Base-by-base conservation (phyloP, 1,140 invertebrate species). In the Metopolophium dirhodum region DNA sequence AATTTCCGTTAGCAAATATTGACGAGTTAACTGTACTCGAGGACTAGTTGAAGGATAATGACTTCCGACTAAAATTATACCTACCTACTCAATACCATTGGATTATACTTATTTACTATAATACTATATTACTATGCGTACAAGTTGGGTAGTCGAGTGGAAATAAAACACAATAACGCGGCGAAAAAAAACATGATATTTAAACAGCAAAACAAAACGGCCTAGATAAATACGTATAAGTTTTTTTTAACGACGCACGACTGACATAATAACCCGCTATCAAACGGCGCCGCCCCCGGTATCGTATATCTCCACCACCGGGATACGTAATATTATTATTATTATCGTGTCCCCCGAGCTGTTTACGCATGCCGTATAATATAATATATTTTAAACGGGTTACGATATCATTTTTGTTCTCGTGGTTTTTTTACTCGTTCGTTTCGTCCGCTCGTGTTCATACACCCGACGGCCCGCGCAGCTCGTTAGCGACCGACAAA, bases 401-500 rank as follows among this genome's bases (percentile, higher is more conserved):
- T 90, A 57, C 88, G 47, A 41, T 90, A 90, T 90, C 88, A 57
- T 51, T 90, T 90, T 90, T 37, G 37, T 86, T 45, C 22, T 47
- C 8, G 22, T 86, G 23, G 3, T 86, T 85, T 85, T 85, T 82
- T 49, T 88, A 14, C 30, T n/a, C n/a, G 61, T 77, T n/a, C 4
- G 30, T 77, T n/a, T 89, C 35, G 4, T 89, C 47, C 30, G 47
- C 23, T 86, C 49, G 23, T 37, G 47, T 45, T 2, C 41, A 2
- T 45, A 86, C 37, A 86, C 30, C 87, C 51, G 30, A 89, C 22
- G 47, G 35, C 26, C 14, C 61, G 61, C 30, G 30, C 14, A n/a
- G n/a, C 88, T 90, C 49, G 88, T 90, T 90, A 90, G 49, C 49
- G 88, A 37, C 88, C 49, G 35, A 90, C 88, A 90, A 90, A 90